phyloP scores from a whole-genome alignment of 2,113 vertebrate genomes.

The Peucedramus taeniatus region DNA sequence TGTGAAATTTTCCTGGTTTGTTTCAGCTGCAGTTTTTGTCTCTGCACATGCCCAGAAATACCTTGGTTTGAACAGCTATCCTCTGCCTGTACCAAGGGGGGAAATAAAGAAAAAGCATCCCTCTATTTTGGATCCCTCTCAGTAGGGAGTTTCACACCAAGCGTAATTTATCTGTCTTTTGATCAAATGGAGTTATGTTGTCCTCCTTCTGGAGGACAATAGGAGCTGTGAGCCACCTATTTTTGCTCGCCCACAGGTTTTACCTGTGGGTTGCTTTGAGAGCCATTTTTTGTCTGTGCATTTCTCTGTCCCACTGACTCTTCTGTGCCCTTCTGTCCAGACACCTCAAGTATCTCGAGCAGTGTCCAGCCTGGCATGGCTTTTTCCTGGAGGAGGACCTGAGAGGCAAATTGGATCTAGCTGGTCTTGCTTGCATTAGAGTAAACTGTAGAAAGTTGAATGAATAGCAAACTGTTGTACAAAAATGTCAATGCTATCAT shows the following conservation, averaged over 20 bases:
- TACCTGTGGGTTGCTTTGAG: not conserved
- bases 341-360: rapidly evolving
- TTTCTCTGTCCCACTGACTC: not conserved
- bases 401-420: not conserved
- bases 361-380: rapidly evolving
- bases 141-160: not conserved
- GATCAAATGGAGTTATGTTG: not conserved
- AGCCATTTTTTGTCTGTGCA: not conserved
- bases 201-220: too few species aligned
- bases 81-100: not conserved
- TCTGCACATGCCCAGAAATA: not conserved
- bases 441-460: not conserved
- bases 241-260: not conserved
- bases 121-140: not conserved
- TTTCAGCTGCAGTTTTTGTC: not conserved
- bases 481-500: not conserved
- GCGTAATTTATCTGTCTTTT: not conserved
- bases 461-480: not conserved
- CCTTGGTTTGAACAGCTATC: not conserved
- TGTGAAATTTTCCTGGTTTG: not conserved
- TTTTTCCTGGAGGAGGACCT: not conserved
- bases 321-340: not conserved
- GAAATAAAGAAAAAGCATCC: not conserved
- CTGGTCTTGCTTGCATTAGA: not conserved
- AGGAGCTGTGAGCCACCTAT: not conserved